phyloP scores from a whole-genome alignment of 2,113 vertebrate species.

The Isurus oxyrinchus region DNA sequence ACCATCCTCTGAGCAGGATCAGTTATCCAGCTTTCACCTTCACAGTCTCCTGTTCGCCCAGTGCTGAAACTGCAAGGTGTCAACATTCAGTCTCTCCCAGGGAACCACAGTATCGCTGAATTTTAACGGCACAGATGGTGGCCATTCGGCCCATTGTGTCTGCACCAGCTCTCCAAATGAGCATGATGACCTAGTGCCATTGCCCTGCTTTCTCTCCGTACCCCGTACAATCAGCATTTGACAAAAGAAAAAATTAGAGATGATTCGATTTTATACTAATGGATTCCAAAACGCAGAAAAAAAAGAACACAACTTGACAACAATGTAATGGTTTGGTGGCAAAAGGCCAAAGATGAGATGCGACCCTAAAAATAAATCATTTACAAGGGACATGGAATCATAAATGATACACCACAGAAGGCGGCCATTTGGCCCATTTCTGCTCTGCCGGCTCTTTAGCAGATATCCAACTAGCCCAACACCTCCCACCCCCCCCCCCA shows the following conservation, averaged over 20 bases:
- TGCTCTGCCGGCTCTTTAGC: neutral
- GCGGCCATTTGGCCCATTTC: neutral
- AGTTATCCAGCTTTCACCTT: neutral
- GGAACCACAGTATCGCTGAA: neutral
- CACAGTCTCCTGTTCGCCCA: neutral
- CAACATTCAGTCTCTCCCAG: neutral
- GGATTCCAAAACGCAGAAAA: too few relatives aligned
- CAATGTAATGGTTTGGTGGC: too few relatives aligned
- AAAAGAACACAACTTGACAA: too few relatives aligned
- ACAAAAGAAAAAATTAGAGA: too few relatives aligned
- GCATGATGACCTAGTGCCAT: too few relatives aligned
- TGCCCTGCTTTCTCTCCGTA: too few relatives aligned
- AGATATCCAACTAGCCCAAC: neutral
- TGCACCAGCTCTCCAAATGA: neutral
- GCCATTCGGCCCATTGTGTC: neutral
- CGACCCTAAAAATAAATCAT: too few relatives aligned
- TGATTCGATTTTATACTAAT: too few relatives aligned
- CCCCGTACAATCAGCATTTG: too few relatives aligned
- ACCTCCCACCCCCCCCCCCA: neutral
- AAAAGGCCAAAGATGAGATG: too few relatives aligned
- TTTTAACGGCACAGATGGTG: neutral
- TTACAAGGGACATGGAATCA: too few relatives aligned
- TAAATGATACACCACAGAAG: neutral
- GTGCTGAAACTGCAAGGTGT: neutral
- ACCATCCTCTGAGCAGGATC: neutral